Conservation (phyloP, 2,888 invertebrate genomes). For the Galerucella calmariensis region DNA sequence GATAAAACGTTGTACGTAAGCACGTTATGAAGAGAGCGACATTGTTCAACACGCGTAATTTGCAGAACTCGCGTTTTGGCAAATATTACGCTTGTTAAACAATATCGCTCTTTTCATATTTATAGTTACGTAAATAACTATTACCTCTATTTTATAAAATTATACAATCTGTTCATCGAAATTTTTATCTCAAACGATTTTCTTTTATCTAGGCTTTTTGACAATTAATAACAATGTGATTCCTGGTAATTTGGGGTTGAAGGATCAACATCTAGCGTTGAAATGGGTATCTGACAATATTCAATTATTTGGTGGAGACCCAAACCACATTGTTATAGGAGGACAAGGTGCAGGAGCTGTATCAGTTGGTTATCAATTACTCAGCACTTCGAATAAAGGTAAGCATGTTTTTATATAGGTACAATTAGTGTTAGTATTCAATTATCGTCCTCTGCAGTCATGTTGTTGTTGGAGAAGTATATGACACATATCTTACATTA, state of each 20-base stretch:
- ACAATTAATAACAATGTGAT: slow-evolving; percentile 5
- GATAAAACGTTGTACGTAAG: no score
- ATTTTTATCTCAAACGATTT: not conserved
- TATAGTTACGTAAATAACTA: no score
- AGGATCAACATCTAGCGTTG: slow-evolving; percentile 26
- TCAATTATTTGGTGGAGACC: slow-evolving; percentile 21
- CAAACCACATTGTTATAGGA: slow-evolving; percentile 14
- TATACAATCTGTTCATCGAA: not conserved
- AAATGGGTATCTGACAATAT: slow-evolving; percentile 25
- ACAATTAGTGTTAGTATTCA: no score
- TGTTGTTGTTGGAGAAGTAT: no score
- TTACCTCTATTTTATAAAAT: no score
- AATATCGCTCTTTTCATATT: no score
- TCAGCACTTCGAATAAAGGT: slow-evolving; percentile 9
- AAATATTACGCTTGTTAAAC: no score
- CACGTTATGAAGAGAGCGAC: no score
- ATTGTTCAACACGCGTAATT: no score
- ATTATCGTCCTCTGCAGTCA: no score
- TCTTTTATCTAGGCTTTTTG: slow-evolving; percentile 3
- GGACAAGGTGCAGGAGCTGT: slow-evolving; percentile 16
- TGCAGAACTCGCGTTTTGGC: no score
- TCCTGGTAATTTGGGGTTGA: slow-evolving; percentile 24
- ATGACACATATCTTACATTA: no score
- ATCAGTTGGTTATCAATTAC: slow-evolving; percentile 13
- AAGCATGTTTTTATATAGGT: not conserved